phyloP scores from a whole-genome alignment of 1,140 invertebrate genomes.

The Telenomus remus region DNA sequence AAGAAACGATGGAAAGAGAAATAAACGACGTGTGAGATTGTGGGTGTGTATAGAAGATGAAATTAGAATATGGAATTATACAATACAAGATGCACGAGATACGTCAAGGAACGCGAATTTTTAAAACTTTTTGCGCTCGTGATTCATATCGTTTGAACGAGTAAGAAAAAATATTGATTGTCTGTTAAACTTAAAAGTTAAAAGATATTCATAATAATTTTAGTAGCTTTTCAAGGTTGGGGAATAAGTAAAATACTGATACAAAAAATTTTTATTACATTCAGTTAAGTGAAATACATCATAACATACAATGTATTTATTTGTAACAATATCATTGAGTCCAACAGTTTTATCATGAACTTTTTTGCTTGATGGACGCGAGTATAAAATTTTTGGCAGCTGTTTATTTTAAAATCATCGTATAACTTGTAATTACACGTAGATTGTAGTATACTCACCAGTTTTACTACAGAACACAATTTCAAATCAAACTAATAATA shows the following conservation, averaged over 20 bases:
- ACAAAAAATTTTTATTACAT: conserved; percentile 68
- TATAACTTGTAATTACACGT: too few relatives aligned
- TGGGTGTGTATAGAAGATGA: conserved; percentile 58
- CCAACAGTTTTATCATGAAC: conserved; percentile 16
- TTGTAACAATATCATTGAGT: conserved; percentile 37
- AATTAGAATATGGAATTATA: conserved; percentile 46
- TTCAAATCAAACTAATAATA: not conserved
- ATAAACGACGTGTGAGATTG: conserved; percentile 65
- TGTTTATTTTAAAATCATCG: too few relatives aligned
- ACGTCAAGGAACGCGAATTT: too few relatives aligned
- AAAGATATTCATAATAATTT: too few relatives aligned
- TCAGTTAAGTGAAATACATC: conserved; percentile 66
- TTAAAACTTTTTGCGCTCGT: too few relatives aligned
- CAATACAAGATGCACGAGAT: not conserved
- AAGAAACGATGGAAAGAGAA: conserved; percentile 49
- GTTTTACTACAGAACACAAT: conserved; percentile 7
- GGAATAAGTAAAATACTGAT: conserved; percentile 5
- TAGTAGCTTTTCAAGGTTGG: too few relatives aligned
- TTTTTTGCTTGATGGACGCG: conserved; percentile 10
- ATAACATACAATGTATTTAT: conserved; percentile 37
- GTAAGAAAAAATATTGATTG: too few relatives aligned
- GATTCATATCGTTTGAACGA: too few relatives aligned
- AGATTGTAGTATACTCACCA: not conserved
- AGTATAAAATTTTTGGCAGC: too few relatives aligned
- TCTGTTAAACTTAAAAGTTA: too few relatives aligned